phyloP scores from a whole-genome alignment of 2,797 vertebrate species.

The Stomatorhinus walkeri region DNA sequence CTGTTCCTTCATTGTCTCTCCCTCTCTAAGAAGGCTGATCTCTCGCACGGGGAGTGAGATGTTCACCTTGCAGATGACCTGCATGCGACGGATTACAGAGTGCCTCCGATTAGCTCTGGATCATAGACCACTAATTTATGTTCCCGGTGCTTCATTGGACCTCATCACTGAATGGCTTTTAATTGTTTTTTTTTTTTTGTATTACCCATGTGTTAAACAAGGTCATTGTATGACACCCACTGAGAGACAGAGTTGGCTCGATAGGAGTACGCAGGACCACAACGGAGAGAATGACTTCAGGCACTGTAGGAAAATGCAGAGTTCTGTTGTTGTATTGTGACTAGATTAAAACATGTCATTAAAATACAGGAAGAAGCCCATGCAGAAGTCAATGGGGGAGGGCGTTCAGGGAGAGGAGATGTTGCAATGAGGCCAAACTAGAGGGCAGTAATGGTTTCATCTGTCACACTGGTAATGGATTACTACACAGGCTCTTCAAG shows the following conservation, averaged over 20 bases:
- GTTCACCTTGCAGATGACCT: not conserved
- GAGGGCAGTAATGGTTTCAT: not conserved
- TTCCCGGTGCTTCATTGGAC: not conserved
- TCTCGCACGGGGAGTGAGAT: not conserved
- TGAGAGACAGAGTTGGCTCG: not conserved
- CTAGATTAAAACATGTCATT: not conserved
- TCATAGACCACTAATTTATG: slow-evolving; percentile 15
- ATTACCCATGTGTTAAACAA: not conserved
- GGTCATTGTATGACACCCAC: not conserved
- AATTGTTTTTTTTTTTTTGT: not conserved
- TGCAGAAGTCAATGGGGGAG: not conserved
- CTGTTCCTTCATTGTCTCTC: not conserved
- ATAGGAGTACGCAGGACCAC: not conserved
- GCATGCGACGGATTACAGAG: not conserved
- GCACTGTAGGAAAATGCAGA: not conserved
- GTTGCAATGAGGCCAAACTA: not conserved
- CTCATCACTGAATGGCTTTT: not conserved
- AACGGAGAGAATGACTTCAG: not conserved
- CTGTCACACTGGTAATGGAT: not conserved
- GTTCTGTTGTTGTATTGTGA: not conserved
- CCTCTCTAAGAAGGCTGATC: slow-evolving; percentile 3
- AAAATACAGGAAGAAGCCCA: not conserved
- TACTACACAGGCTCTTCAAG: not conserved
- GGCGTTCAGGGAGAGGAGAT: not conserved
- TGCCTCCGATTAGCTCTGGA: not conserved